Percentiles rank a stretch among this genome's conserved stretches.
Conservation (phyloP, 2,888 invertebrate species). For the Asteroscopus sphinx region DNA sequence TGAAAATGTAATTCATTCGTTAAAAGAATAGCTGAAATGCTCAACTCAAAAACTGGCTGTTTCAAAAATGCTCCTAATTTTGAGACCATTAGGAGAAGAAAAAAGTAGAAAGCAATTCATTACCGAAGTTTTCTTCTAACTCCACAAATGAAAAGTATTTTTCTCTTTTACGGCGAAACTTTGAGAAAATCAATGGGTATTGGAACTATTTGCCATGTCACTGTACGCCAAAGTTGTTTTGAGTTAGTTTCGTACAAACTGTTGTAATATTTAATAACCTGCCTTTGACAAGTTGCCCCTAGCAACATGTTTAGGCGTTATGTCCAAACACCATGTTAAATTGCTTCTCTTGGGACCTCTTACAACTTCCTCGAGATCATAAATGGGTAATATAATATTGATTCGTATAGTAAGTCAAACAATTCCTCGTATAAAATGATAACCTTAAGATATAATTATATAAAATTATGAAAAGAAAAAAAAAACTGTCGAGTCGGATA, state of each 20-base stretch:
- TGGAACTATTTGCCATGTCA: slow-evolving; percentile 24
- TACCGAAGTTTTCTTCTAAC: slow-evolving; percentile 25
- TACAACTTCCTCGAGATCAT: slow-evolving; percentile 7
- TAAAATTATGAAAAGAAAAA: too few species aligned
- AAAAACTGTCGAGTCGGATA: too few species aligned
- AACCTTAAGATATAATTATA: too few species aligned
- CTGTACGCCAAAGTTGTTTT: slow-evolving; percentile 2
- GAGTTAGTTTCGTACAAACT: neutral
- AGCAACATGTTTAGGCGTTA: neutral
- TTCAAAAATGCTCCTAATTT: slow-evolving; percentile 9
- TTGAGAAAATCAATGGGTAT: slow-evolving; percentile 23
- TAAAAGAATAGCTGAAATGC: too few species aligned
- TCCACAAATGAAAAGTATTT: slow-evolving; percentile 46
- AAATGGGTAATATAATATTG: neutral
- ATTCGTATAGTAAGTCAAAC: too few species aligned
- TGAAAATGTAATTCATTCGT: too few species aligned
- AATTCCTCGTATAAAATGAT: too few species aligned
- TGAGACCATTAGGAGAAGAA: neutral
- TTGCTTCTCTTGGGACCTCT: neutral
- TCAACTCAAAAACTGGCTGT: too few species aligned
- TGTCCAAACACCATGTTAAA: neutral
- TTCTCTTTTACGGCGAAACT: slow-evolving; percentile 44
- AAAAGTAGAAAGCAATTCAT: slow-evolving; percentile 32
- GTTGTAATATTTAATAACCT: slow-evolving; percentile 7
- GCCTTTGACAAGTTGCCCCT: neutral